Evolutionary conservation across 2,113 vertebrate genomes (phyloP), one percentile per base, ranked within the genome.

Genomic region (Callospermophilus lateralis): DNA sequence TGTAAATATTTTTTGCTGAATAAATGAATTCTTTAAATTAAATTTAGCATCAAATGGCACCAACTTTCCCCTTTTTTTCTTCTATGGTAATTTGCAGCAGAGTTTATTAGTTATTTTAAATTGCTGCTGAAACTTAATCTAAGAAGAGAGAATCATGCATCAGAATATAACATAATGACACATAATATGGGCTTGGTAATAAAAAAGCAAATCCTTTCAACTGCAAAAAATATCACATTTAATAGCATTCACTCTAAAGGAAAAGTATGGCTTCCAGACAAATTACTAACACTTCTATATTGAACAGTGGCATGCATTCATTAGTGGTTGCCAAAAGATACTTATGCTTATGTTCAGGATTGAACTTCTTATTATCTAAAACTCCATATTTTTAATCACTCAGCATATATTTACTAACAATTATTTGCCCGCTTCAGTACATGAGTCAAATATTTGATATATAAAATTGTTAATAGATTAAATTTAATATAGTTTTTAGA

Each of bases 1-100:
- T 20, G 76, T 97, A 98, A 98, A 97, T 98, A 97, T 94, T 98
- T 98, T 92, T 94, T 98, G 30, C 87, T 98, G 95, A 96, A 96
- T 97, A 95, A 96, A 96, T 93, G 48, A 10, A 88, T 97, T 93
- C 84, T 97, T 94, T 73, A 96, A 97, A 98, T 97, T 96, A 95
- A 97, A 98, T 91, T 84, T 84, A 79, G 12, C 85, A 95, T 96
- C 92, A 95, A 95, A 97, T 16, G 73, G 13, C 4, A 95, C 8
- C 22, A 77, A 78, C 48, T 77, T 96, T 94, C 78, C 45, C 67
- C 28, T 78, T 90, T 91, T 94, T 84, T 86, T 53, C 86, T 98
- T 95, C 89, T 95, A 94, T 53, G 89, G 32, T 45, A 97, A 97
- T 96, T 97, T 98, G 19, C 67, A 97, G 58, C 2, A 4, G 51